Evolutionary conservation across 2,113 vertebrate species (phyloP).

Genomic region (Erpornis zantholeuca): DNA sequence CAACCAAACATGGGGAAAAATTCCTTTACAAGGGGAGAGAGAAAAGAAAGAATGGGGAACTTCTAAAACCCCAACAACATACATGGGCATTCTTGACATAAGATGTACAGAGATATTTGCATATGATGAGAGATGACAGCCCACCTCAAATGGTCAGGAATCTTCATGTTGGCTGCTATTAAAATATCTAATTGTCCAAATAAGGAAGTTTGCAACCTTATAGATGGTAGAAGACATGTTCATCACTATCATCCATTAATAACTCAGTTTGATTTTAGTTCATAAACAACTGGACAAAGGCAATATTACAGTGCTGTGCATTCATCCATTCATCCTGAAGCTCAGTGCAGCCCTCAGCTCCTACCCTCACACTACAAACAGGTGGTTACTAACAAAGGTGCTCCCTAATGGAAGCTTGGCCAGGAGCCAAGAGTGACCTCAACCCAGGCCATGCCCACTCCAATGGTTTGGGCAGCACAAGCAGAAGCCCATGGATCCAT

Average conservation of each 20-base stretch:
- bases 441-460: background rate
- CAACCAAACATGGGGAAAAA: too few species aligned
- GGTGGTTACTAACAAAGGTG: background rate
- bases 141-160: background rate
- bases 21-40: too few species aligned
- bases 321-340: background rate
- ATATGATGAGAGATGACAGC: background rate
- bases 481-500: background rate
- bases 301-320: background rate
- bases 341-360: background rate
- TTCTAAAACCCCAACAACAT: too few species aligned
- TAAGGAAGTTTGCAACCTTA: background rate
- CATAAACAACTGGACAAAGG: background rate
- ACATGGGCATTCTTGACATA: background rate
- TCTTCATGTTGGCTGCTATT: background rate
- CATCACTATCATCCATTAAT: background rate
- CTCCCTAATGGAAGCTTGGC: background rate
- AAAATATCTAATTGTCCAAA: background rate
- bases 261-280: background rate
- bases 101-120: background rate
- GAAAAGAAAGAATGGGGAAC: too few species aligned
- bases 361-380: background rate
- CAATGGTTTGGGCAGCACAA: background rate
- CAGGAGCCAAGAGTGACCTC: background rate
- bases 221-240: background rate